Evolutionary conservation across 2,113 vertebrate species (phyloP).

Genomic region (Cyphomyrus discorhynchus): DNA sequence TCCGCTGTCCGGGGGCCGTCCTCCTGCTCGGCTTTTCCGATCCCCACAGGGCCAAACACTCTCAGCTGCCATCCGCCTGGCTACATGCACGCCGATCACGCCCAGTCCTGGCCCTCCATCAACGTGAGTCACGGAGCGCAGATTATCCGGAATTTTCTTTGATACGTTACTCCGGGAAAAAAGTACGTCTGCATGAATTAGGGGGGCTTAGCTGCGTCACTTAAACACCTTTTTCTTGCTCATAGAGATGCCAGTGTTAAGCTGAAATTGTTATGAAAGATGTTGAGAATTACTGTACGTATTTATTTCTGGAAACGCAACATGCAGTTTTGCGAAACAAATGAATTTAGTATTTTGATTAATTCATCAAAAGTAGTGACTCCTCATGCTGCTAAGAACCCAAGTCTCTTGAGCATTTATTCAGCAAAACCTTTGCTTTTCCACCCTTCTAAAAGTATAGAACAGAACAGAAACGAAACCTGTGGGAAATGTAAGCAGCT

Average conservation of each 20-base stretch:
- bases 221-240: background rate
- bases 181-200: background rate
- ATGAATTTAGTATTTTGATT: background rate
- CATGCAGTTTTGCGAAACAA: background rate
- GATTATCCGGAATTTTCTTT: background rate
- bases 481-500: background rate
- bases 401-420: background rate
- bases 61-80: slow-evolving; percentile 68
- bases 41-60: slow-evolving; percentile 64
- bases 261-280: background rate
- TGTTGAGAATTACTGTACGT: background rate
- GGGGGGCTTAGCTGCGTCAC: background rate
- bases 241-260: background rate
- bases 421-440: background rate
- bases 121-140: slow-evolving; percentile 68
- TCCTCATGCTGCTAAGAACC: background rate
- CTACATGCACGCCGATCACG: slow-evolving; percentile 75
- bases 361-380: background rate
- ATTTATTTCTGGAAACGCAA: background rate
- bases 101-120: slow-evolving; percentile 96
- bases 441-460: background rate
- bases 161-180: background rate
- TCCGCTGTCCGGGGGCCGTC: slow-evolving; percentile 77
- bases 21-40: slow-evolving; percentile 83
- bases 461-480: background rate